Base-by-base conservation (phyloP, 2,888 invertebrate species). In the Phaonia tiefii region DNA sequence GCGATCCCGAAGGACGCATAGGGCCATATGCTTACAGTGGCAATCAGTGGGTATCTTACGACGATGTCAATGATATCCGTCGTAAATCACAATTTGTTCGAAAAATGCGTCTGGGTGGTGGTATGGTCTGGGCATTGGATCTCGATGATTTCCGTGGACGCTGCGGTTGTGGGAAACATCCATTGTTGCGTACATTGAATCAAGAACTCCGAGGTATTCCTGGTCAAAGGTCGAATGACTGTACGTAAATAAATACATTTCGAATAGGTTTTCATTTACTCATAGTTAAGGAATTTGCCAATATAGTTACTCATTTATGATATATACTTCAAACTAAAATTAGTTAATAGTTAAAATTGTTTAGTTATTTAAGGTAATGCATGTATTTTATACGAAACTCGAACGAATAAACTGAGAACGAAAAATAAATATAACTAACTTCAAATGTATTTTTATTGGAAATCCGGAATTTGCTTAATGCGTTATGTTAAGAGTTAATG, bases 1-100 rank as follows among this genome's bases (percentile, higher is more conserved):
- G 95, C 86, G 93, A 93, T 85, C 90, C 92, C 0, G 86, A 92
- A 84, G 93, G 93, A 1, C 89, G 92, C 15, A 93, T 94, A 84
- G 96, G 96, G 0, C 95, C 96, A 0, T 96, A 94, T 88, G 94
- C 95, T 0, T 93, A 94, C 79, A 92, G 91, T 46, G 94, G 93
- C 0, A 93, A 93, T 76, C 96, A 96, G 87, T 96, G 96, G 96
- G 94, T 95, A 0, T 94, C 95, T 0, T 96, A 95, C 87, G 94
- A 96, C 86, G 94, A 95, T 83, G 92, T 93, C 0, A 90, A 91
- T 2, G 95, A 95, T 75, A 92, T 94, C 54, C 92, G 92, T 71
- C 91, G 93, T 69, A 94, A 94, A 85, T 92, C 94, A 0, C 92
- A 93, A 65, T 92, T 93, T 81, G 91, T 93, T 0, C 92, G 93